Evolutionary conservation across 1,140 invertebrate species (phyloP).

Genomic region (Dinothrombium tinctorium): DNA sequence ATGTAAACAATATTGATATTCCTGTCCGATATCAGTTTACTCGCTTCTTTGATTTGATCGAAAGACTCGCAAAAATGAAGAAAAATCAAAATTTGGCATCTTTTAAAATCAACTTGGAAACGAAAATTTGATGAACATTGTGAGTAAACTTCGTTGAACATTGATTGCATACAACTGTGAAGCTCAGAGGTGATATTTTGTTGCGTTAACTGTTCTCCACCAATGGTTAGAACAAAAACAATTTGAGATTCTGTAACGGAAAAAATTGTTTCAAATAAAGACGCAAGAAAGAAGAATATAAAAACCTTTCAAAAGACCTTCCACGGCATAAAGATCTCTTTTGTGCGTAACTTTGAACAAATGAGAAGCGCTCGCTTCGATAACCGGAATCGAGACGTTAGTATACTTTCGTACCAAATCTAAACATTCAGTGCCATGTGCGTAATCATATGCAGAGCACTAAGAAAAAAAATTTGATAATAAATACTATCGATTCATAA

Average conservation of each 20-base stretch:
- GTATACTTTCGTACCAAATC: conserved; percentile 24
- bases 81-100: no score
- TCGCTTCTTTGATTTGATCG: no score
- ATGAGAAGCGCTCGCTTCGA: conserved; percentile 20
- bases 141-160: no score
- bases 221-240: background rate
- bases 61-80: no score
- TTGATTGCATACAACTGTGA: background rate
- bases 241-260: background rate
- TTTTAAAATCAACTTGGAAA: no score
- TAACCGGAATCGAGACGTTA: conserved; percentile 20
- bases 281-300: background rate
- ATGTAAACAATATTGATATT: no score
- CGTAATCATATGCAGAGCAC: no score
- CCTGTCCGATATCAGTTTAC: no score
- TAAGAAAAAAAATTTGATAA: no score
- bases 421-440: conserved; percentile 50
- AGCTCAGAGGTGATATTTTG: background rate
- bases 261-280: background rate
- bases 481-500: no score
- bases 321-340: conserved; percentile 24
- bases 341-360: conserved; percentile 27
- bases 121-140: no score
- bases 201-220: background rate
- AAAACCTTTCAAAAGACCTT: conserved; percentile 22